Evolutionary conservation across 2,888 invertebrate genomes (phyloP), one percentile per base, ranked within the genome.

Genomic region (Acheta domesticus): DNA sequence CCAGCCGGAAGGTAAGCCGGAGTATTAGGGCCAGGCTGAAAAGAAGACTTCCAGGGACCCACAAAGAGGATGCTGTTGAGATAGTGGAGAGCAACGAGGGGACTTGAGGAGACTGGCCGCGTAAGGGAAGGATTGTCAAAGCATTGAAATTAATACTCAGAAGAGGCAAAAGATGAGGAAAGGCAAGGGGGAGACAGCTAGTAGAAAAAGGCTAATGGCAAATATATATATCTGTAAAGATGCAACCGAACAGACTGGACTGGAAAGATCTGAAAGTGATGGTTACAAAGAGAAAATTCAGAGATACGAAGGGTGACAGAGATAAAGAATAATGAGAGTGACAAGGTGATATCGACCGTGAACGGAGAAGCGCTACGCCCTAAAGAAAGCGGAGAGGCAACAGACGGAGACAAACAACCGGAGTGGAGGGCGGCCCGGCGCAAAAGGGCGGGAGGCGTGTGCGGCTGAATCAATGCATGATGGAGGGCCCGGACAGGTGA

Each of bases 211-310:
- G 36, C 36, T 0, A 36, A 36, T 36, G 36, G 5, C 36, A 36
- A 36, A 36, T 78, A 48, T n/a, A 73, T n/a, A 48, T n/a, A 48
- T 20, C 21, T 48, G 21, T 8, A 11, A 21, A 74, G 48, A 79
- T 21, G 48, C 76, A 79, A 11, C 50, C 48, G 48, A 20, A 79
- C 73, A 79, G 62, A 48, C 74, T 49, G 77, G 79, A 73, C 79
- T 74, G 20, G 77, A 20, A 16, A 77, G 77, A 62, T 49, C 76
- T 23, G 48, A 48, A 48, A 62, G 76, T 74, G 49, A 74, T 62
- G 48, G 74, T 20, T 3, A 73, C 16, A n/a, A 48, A 74, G 36
- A 73, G 74, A 78, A 21, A 78, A 77, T 49, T 19, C 36, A 21
- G 74, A 78, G 78, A 78, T 62, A 77, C n/a, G 48, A 74, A 36